Evolutionary conservation across 2,113 vertebrate genomes (phyloP).

Genomic region (Ailuropoda melanoleuca): DNA sequence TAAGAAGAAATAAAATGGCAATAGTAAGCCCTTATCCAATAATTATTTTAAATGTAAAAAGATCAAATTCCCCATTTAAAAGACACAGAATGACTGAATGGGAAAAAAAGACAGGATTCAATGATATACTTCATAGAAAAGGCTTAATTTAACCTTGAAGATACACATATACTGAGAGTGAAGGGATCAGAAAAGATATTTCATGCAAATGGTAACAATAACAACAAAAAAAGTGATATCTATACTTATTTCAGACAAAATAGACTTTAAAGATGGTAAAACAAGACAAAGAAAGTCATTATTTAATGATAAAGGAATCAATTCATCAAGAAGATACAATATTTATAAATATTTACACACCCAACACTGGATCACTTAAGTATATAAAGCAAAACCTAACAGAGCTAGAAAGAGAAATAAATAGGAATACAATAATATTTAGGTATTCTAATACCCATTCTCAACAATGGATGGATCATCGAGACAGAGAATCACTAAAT

Average conservation of each 20-base stretch:
- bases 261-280: background rate
- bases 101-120: background rate
- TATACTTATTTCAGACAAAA: background rate
- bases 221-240: background rate
- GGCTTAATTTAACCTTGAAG: background rate
- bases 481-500: background rate
- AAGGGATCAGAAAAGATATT: background rate
- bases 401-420: background rate
- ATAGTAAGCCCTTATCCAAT: background rate
- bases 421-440: background rate
- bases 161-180: background rate
- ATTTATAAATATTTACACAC: background rate
- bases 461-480: background rate
- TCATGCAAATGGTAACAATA: background rate
- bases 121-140: background rate
- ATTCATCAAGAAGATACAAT: background rate
- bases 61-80: background rate
- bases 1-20: background rate
- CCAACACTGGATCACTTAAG: background rate
- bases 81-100: background rate
- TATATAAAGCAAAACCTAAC: background rate
- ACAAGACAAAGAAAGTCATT: background rate
- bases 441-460: background rate
- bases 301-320: background rate
- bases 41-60: background rate